Conservation (phyloP, 2,797 vertebrate species). For the Halcyon leucocephala region DNA sequence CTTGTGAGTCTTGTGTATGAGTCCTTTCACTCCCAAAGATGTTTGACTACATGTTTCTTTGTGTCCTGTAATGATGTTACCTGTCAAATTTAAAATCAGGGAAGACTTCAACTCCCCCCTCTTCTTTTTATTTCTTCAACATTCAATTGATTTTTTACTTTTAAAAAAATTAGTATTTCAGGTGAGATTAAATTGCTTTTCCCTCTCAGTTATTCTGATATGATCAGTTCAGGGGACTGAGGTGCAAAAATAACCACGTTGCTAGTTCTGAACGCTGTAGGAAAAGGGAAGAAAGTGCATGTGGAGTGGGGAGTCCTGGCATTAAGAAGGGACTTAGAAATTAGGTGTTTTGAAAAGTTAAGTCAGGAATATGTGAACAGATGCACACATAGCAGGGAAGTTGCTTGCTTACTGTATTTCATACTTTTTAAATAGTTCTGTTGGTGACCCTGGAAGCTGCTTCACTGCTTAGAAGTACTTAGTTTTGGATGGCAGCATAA, state of each 20-base stretch:
- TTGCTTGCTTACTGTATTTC: neutral
- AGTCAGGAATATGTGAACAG: neutral
- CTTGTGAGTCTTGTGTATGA: neutral
- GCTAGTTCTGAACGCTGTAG: neutral
- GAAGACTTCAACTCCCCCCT: neutral
- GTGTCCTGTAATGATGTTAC: neutral
- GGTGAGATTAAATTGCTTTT: neutral
- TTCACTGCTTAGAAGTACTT: neutral
- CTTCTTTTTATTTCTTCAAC: neutral
- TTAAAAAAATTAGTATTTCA: neutral
- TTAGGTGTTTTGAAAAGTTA: neutral
- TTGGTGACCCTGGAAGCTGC: neutral
- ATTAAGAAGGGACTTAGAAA: neutral
- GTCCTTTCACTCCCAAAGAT: neutral
- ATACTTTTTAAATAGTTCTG: neutral
- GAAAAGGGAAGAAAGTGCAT: neutral
- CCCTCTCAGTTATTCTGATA: neutral
- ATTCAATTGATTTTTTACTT: neutral
- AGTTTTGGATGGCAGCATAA: neutral
- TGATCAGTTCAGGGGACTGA: neutral
- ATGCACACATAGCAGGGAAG: neutral
- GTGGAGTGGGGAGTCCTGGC: neutral
- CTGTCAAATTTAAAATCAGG: neutral
- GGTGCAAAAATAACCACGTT: neutral
- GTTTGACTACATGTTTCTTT: neutral